phyloP scores from a whole-genome alignment of 2,113 vertebrate species.

The Polyodon spathula region DNA sequence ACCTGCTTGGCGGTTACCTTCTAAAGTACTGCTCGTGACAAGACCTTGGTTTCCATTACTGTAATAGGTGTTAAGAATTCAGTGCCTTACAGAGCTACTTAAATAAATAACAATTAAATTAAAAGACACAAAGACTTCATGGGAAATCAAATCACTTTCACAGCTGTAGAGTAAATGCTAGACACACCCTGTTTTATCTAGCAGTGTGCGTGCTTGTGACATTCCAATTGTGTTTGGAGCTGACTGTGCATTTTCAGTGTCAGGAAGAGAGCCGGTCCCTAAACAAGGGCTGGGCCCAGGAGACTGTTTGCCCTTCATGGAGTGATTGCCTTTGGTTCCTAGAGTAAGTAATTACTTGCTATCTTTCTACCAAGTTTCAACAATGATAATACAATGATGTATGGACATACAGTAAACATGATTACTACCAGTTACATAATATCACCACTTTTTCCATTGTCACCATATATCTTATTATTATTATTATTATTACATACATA shows the following conservation, averaged over 20 bases:
- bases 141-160: background rate
- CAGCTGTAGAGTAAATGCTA: background rate
- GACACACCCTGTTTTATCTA: background rate
- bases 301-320: background rate
- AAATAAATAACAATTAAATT: constrained; percentile 18
- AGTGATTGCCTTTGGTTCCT: background rate
- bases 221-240: background rate
- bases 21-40: background rate
- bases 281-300: background rate
- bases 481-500: too few relatives aligned
- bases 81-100: constrained; percentile 18
- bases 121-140: constrained; percentile 18
- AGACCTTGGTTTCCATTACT: constrained; percentile 21
- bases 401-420: too few relatives aligned
- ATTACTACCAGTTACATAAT: too few relatives aligned
- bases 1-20: background rate
- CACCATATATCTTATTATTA: too few relatives aligned
- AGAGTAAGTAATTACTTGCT: background rate
- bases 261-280: background rate
- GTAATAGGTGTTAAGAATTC: constrained; percentile 15
- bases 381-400: too few relatives aligned
- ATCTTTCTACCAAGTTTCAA: background rate
- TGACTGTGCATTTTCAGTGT: background rate
- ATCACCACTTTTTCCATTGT: too few relatives aligned
- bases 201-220: background rate